phyloP scores from a whole-genome alignment of 2,888 invertebrate species.

The Netelia virgata region DNA sequence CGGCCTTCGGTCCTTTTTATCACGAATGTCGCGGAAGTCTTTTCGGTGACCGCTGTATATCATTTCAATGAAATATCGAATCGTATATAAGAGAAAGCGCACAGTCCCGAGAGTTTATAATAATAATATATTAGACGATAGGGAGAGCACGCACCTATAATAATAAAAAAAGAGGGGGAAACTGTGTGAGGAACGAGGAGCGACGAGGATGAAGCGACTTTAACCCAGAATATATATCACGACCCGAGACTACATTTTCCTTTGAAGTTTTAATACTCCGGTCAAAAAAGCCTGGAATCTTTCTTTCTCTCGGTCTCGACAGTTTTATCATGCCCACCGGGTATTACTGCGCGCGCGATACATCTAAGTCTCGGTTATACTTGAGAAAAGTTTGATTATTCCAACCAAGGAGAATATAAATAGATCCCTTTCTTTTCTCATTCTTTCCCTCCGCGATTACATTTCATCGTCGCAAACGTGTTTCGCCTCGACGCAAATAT shows the following conservation, averaged over 20 bases:
- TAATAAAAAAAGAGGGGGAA: no score
- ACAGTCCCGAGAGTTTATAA: no score
- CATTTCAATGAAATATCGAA: conserved; percentile 34
- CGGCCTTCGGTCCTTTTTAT: conserved; percentile 11
- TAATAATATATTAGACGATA: no score
- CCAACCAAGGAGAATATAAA: neutral
- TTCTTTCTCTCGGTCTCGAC: conserved; percentile 5
- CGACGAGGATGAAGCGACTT: no score
- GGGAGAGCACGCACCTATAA: no score
- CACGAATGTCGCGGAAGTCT: neutral
- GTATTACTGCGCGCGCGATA: no score
- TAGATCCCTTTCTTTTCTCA: neutral
- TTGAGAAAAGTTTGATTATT: neutral
- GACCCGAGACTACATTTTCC: conserved; percentile 26
- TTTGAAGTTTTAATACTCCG: conserved; percentile 43
- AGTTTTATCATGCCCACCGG: conserved; percentile 35
- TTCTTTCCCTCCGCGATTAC: neutral
- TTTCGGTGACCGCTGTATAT: conserved; percentile 18
- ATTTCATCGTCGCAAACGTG: neutral
- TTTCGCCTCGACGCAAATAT: neutral
- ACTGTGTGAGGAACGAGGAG: no score
- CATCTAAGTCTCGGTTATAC: neutral
- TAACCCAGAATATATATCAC: conserved; percentile 3
- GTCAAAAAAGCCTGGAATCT: conserved; percentile 1
- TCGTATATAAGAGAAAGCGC: no score